These are phyloP conservation scores for Zaprionus tsacasi DNA, from an alignment of 1,140 invertebrate species.

Conservation along the genomic window DNA sequence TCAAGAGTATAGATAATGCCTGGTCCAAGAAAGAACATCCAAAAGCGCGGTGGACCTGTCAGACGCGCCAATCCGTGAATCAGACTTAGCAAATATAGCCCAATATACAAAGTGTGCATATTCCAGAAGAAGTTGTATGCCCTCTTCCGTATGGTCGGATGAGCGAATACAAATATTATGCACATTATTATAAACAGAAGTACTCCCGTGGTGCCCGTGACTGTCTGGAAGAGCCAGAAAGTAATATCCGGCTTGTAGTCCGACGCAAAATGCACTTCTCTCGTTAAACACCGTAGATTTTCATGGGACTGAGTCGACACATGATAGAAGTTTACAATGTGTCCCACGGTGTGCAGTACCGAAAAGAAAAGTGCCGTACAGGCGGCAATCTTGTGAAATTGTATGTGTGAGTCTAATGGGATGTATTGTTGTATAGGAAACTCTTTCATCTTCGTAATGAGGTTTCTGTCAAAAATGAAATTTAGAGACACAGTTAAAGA, in stretches of 20 bases:
- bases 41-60: constrained; percentile 96
- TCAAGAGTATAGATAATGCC: constrained; percentile 95
- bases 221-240: constrained; percentile 97
- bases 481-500: not conserved
- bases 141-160: constrained; percentile 95
- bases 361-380: constrained; percentile 98
- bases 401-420: constrained; percentile 98
- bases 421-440: constrained; percentile 99
- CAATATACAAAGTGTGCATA: constrained; percentile 96
- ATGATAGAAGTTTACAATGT: constrained; percentile 99
- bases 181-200: constrained; percentile 96
- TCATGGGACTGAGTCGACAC: constrained; percentile 98
- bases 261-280: constrained; percentile 96
- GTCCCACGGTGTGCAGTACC: constrained; percentile 95
- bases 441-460: constrained; percentile 98
- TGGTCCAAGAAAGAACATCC: constrained; percentile 97
- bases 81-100: constrained; percentile 95
- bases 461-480: constrained; percentile 86
- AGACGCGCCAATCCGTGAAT: constrained; percentile 97
- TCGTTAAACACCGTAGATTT: constrained; percentile 96
- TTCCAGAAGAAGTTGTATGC: constrained; percentile 99
- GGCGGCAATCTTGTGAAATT: constrained; percentile 99
- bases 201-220: constrained; percentile 98
- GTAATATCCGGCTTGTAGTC: constrained; percentile 95
- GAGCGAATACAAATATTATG: constrained; percentile 98